A percentile compares a stretch with the other conserved stretches of the same genome.
These are phyloP conservation scores for Malthinus seriepunctatus DNA, from an alignment of 2,888 invertebrate species.

Conservation along the genomic window DNA sequence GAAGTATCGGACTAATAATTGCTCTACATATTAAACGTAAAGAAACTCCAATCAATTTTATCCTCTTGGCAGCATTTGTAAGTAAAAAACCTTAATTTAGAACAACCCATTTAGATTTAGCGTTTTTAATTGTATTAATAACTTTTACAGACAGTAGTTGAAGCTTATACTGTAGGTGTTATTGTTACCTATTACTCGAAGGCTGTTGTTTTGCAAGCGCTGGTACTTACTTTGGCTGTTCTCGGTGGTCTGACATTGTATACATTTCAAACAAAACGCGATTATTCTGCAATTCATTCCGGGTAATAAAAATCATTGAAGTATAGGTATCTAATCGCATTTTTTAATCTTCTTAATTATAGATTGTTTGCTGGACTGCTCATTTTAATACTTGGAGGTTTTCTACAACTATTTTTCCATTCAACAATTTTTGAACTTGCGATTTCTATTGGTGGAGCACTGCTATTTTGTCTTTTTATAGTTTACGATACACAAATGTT, in stretches of 20 bases:
- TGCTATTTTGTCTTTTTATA: constrained; percentile 80
- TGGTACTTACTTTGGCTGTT: constrained; percentile 74
- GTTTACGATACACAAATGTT: constrained; percentile 84
- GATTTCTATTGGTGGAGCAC: constrained; percentile 72
- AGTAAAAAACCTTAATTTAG: constrained; percentile 51
- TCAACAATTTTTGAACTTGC: constrained; percentile 71
- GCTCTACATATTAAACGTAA: constrained; percentile 73
- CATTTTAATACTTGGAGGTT: constrained; percentile 70
- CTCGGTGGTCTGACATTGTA: constrained; percentile 76
- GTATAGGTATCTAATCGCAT: neutral
- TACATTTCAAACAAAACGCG: constrained; percentile 83
- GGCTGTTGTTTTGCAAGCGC: constrained; percentile 75
- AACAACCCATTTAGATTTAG: neutral
- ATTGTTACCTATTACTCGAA: constrained; percentile 79
- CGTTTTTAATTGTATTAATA: too few relatives aligned
- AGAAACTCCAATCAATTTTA: constrained; percentile 79
- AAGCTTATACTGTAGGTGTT: constrained; percentile 79
- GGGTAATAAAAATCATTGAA: constrained; percentile 56
- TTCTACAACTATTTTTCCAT: constrained; percentile 76
- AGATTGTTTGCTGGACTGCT: constrained; percentile 70
- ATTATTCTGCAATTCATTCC: constrained; percentile 78
- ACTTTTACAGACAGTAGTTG: constrained; percentile 71
- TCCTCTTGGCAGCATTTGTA: constrained; percentile 78
- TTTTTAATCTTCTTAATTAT: constrained; percentile 40
- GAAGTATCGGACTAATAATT: constrained; percentile 68